These are phyloP conservation scores for Psittacula derbiana DNA, from an alignment of 2,797 vertebrate genomes.

Conservation along the genomic window DNA sequence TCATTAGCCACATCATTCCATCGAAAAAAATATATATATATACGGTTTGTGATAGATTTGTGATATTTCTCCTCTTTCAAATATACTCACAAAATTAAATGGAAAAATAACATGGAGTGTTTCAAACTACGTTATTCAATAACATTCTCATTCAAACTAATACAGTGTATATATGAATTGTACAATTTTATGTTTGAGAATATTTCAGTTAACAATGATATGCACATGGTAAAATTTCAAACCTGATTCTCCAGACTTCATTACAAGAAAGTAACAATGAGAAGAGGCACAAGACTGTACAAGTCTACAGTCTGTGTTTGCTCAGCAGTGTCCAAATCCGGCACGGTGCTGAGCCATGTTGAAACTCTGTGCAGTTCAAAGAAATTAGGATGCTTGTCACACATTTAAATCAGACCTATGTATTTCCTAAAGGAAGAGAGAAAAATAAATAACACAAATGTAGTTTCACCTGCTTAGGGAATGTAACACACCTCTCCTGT, in stretches of 20 bases:
- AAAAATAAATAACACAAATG: background rate
- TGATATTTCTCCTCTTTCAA: slow-evolving; percentile 48
- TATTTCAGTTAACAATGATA: background rate
- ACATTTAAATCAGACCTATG: background rate
- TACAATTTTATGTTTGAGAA: background rate
- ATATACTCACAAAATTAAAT: slow-evolving; percentile 18
- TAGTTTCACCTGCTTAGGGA: background rate
- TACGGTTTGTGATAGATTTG: slow-evolving; percentile 20
- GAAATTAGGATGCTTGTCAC: background rate
- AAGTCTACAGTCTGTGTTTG: background rate
- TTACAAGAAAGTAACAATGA: background rate
- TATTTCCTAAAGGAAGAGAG: background rate
- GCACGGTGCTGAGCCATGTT: background rate
- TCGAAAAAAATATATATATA: slow-evolving; percentile 59
- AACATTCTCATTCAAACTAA: background rate
- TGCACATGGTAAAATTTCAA: background rate
- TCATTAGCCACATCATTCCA: slow-evolving; percentile 64
- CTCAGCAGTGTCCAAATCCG: background rate
- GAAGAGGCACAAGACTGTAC: background rate
- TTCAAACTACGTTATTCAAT: background rate
- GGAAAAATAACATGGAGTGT: slow-evolving; percentile 24
- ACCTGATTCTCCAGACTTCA: background rate
- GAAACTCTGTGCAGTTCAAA: background rate
- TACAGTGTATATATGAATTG: background rate
- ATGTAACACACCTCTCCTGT: background rate